Evolutionary conservation across 2,888 invertebrate species (phyloP).

Genomic region (Lepidochrysops patricia): DNA sequence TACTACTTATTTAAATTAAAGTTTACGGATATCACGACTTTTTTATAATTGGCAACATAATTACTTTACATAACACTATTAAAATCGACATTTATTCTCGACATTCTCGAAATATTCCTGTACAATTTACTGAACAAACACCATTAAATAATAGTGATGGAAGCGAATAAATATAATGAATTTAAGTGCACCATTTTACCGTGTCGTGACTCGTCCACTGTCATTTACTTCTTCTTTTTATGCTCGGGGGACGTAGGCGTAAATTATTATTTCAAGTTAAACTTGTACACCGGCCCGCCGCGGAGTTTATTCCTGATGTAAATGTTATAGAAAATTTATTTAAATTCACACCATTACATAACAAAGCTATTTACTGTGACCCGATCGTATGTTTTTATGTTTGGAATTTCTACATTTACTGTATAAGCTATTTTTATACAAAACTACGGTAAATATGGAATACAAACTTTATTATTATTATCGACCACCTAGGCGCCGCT

Average conservation of each 20-base stretch:
- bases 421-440: too few species aligned
- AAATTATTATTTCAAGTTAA: conserved; percentile 28
- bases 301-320: conserved; percentile 61
- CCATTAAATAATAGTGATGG: conserved; percentile 9
- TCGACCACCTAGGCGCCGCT: too few species aligned
- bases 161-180: conserved; percentile 12
- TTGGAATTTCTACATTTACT: too few species aligned
- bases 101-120: not conserved
- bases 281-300: conserved; percentile 20
- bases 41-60: not conserved
- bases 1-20: too few species aligned
- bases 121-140: conserved; percentile 8
- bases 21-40: not conserved
- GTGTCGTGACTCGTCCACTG: conserved; percentile 10
- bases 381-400: conserved; percentile 45
- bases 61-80: not conserved
- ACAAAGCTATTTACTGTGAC: conserved; percentile 57
- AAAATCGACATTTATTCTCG: not conserved
- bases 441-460: not conserved
- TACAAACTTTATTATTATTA: not conserved
- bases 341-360: conserved; percentile 68
- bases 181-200: conserved; percentile 16
- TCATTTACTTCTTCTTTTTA: conserved; percentile 18
- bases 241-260: conserved; percentile 25
- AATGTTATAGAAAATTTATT: conserved; percentile 70